These are phyloP conservation scores for Ictidomys tridecemlineatus DNA, from an alignment of 2,113 vertebrate genomes.

Conservation along the genomic window DNA sequence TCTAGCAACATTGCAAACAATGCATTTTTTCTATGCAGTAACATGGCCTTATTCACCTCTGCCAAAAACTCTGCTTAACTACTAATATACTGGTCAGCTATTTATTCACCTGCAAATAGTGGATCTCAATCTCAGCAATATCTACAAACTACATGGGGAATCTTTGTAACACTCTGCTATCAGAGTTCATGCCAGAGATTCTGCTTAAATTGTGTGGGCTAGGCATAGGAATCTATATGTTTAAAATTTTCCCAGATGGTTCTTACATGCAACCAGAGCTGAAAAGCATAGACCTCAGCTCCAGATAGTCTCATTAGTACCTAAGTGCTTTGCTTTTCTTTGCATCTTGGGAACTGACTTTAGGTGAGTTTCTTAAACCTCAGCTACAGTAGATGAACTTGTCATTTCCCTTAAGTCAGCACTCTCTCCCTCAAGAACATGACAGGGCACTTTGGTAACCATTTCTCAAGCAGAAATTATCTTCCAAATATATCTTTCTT, in stretches of 20 bases:
- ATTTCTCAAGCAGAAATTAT: slow-evolving; percentile 44
- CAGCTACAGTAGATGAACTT: not conserved
- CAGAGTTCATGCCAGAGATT: not conserved
- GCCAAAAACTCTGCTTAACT: not conserved
- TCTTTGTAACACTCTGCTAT: not conserved
- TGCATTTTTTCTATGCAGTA: not conserved
- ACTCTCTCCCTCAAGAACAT: not conserved
- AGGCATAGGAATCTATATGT: not conserved
- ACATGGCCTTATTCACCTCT: not conserved
- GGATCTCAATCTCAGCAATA: not conserved
- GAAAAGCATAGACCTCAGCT: not conserved
- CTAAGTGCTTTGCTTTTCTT: not conserved
- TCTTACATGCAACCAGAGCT: not conserved
- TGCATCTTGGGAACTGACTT: slow-evolving; percentile 14
- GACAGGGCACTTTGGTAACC: slow-evolving; percentile 32
- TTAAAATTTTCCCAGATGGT: not conserved
- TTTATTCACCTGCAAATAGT: not conserved
- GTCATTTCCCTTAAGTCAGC: slow-evolving; percentile 19
- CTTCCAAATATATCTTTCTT: slow-evolving; percentile 53
- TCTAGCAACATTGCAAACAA: not conserved
- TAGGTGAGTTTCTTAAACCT: not conserved
- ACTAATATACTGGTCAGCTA: not conserved
- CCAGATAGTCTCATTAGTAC: not conserved
- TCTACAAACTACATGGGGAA: not conserved
- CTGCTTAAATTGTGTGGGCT: not conserved